phyloP scores from a whole-genome alignment of 2,113 vertebrate genomes.

The Gracilinanus agilis region DNA sequence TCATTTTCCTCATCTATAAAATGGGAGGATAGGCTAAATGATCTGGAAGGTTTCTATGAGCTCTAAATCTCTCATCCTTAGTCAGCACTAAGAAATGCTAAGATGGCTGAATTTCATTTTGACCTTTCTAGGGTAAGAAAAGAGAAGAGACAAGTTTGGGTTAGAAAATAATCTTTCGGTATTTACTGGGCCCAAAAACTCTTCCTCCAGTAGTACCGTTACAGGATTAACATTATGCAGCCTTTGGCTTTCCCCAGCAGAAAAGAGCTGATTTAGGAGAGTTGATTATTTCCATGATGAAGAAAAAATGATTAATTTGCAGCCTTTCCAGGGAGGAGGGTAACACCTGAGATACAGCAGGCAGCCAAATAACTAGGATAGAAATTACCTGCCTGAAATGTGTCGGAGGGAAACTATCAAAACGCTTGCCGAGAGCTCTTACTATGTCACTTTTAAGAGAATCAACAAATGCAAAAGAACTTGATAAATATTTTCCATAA shows the following conservation, averaged over 20 bases:
- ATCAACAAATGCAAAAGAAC: slow-evolving; percentile 76
- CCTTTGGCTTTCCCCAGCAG: background rate
- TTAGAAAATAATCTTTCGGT: background rate
- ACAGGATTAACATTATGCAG: background rate
- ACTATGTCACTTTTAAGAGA: slow-evolving; percentile 76
- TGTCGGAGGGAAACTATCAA: background rate
- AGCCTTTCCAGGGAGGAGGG: background rate
- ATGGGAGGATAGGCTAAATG: background rate
- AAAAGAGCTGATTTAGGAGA: background rate
- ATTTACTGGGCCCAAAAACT: background rate
- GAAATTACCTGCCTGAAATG: background rate
- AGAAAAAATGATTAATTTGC: background rate
- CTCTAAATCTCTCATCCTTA: background rate
- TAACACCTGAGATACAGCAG: background rate
- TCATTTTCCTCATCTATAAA: background rate
- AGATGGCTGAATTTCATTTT: background rate
- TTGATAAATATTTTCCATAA: slow-evolving; percentile 85
- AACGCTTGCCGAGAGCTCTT: background rate
- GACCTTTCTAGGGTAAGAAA: background rate
- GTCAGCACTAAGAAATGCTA: slow-evolving; percentile 4
- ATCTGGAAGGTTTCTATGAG: background rate
- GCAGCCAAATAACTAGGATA: background rate
- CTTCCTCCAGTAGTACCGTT: background rate
- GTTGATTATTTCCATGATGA: background rate
- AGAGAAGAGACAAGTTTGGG: background rate